Conservation (phyloP, 2,888 invertebrate species). For the Melitaea athalia region DNA sequence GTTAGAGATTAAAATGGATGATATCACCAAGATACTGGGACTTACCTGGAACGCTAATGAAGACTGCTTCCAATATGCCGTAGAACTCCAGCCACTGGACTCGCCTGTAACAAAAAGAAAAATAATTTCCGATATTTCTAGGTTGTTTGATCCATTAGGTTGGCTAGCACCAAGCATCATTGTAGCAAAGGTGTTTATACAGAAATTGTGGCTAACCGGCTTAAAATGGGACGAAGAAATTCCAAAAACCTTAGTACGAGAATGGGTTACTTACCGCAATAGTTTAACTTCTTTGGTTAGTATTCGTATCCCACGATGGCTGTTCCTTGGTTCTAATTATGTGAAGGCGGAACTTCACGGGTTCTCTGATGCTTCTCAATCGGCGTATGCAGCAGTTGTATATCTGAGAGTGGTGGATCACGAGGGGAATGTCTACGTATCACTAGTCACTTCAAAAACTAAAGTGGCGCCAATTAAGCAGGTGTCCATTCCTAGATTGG, state of each 20-base stretch:
- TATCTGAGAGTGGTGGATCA: conserved; percentile 11
- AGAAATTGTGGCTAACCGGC: conserved; percentile 47
- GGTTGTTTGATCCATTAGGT: conserved; percentile 48
- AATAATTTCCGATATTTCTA: conserved; percentile 46
- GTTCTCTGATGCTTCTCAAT: conserved; percentile 40
- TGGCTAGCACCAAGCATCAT: conserved; percentile 47
- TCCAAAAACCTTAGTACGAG: conserved; percentile 29
- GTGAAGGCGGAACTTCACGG: conserved; percentile 36
- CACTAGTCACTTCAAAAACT: too few species aligned
- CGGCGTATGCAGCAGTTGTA: conserved; percentile 38
- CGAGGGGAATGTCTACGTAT: too few species aligned
- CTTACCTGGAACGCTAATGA: conserved; percentile 44
- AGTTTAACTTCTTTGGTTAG: conserved; percentile 23
- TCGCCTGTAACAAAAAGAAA: conserved; percentile 47
- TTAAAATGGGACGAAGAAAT: conserved; percentile 46
- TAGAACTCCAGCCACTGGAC: conserved; percentile 34
- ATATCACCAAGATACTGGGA: conserved; percentile 44
- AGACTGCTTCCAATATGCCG: conserved; percentile 32
- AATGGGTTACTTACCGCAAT: conserved; percentile 39
- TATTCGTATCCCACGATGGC: conserved; percentile 35
- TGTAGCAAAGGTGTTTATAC: conserved; percentile 45
- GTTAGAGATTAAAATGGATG: conserved; percentile 22
- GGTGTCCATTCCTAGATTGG: conserved; percentile 9
- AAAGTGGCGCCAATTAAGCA: too few species aligned
- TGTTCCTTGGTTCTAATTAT: conserved; percentile 6